Base-by-base conservation (phyloP, 2,888 invertebrate species). In the Netelia melanura region DNA sequence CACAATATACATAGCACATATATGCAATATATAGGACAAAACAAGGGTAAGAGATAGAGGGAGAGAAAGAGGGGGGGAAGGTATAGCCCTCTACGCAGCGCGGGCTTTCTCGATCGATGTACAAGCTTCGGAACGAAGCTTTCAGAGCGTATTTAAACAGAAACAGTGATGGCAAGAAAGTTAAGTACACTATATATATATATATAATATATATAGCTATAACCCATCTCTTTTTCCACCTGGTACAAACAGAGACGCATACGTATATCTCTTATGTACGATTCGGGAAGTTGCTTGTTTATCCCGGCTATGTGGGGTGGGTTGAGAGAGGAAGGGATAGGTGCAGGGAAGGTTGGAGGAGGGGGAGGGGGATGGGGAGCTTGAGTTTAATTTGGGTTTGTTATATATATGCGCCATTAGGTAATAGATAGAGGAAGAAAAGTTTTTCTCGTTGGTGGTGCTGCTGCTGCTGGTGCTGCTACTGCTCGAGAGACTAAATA, bases 91-190 rank as follows among this genome's bases (percentile, higher is more conserved):
- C 62, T 76, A 85, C 76, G 85, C 79, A 81, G 70, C 71, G 70
- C 56, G 81, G 74, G 78, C 77, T 76, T 84, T 62, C 83, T 75
- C 86, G 86, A 87, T 87, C 87, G 87, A 84, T 87, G 87, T 84
- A 78, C 71, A 74, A 68, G 79, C 72, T 70, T 75, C 54, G 76
- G 75, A 75, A 48, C 48, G 56, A 54, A 72, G 83, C 74, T 74
- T 67, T 78, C 68, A 79, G 75, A 82, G 83, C 82, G 79, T 85
- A 84, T 85, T 86, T 85, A 87, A 88, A 88, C 88, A 82, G 72
- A 82, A 76, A 75, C 65, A 67, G 70, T 70, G 78, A 84, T 76
- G 62, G 72, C 83, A 76, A 74, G 83, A 76, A 81, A 75, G 77
- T 44, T 70, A 81, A 81, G 61, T 76, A 76, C 64, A 44, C 68